Base-by-base conservation (phyloP, 2,888 invertebrate genomes). In the Spodoptera picta region DNA sequence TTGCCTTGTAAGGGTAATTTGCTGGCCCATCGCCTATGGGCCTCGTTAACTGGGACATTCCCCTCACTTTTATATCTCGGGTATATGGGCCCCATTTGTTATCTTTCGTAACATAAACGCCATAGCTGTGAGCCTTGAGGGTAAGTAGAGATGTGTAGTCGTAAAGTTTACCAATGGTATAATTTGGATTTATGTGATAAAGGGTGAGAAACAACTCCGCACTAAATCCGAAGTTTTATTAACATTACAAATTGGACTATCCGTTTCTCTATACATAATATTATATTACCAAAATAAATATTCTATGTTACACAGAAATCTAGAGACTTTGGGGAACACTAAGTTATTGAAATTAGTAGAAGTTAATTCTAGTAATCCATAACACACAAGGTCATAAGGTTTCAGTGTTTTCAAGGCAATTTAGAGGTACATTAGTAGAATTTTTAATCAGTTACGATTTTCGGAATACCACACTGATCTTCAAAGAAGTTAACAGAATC, bases 21-120 rank as follows among this genome's bases (percentile, higher is more conserved):
- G 47, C 53, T 51, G 46, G 31, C 31, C 64, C 70, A 64, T 64
- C 52, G 75, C 59, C 56, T 64, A 57, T 63, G 70, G 56, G 46
- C 43, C 45, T 74, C 56, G 56, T 74, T 71, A 71, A 69, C 49
- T 59, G 23, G n/a, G 24, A 19, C 24, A 24, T 55, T 63, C 50
- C 47, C 50, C 63, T 50, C 1, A 52, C 31, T 64, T 74, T 69
- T 75, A 69, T 60, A 69, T 69, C 59, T 63, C 56, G 58, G 45
- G 52, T 53, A 68, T 51, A 68, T 51, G 54, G 46, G 48, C 47
- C 47, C 64, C 57, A 60, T 74, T 64, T 48, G 70, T 75, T 71
- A 71, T 74, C 70, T 69, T 71, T 71, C 49, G 31, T 45, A 69
- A 19, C 59, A 74, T 60, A 60, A 74, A 53, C 56, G 49, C 64